Evolutionary conservation across 2,113 vertebrate species (phyloP).

Genomic region (Agelaius phoeniceus): DNA sequence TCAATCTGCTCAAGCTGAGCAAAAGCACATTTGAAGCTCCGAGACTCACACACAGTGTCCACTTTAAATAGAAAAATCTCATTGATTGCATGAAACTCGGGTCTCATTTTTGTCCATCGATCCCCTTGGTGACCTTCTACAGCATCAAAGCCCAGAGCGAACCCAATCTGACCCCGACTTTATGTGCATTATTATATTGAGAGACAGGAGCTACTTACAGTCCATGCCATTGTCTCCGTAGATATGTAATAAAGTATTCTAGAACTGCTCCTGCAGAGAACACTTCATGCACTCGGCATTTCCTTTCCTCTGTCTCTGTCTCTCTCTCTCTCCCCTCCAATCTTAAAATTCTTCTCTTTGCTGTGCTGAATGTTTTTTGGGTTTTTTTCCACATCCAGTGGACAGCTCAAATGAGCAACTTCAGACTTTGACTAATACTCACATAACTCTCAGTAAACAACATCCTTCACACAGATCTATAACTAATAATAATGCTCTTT

Average conservation of each 20-base stretch:
- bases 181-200: slow-evolving; percentile 84
- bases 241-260: slow-evolving; percentile 82
- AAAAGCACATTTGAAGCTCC: slow-evolving; percentile 83
- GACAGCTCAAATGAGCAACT: slow-evolving; percentile 74
- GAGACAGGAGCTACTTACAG: slow-evolving; percentile 82
- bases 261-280: slow-evolving; percentile 76
- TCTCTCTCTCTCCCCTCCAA: not conserved
- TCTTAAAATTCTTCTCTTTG: slow-evolving; percentile 70
- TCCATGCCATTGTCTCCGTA: slow-evolving; percentile 77
- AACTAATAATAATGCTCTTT: slow-evolving; percentile 80
- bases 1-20: slow-evolving; percentile 81
- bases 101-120: slow-evolving; percentile 86
- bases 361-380: slow-evolving; percentile 18
- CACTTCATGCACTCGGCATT: slow-evolving; percentile 72
- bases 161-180: slow-evolving; percentile 92
- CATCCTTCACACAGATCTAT: slow-evolving; percentile 74
- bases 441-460: slow-evolving; percentile 72
- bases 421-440: slow-evolving; percentile 75
- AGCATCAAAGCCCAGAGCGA: slow-evolving; percentile 90
- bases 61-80: slow-evolving; percentile 87
- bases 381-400: not conserved
- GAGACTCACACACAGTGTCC: slow-evolving; percentile 83
- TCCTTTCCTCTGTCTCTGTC: slow-evolving; percentile 52
- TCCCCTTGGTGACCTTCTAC: slow-evolving; percentile 89
- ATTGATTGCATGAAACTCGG: slow-evolving; percentile 89